Evolutionary conservation across 2,888 invertebrate species (phyloP).

Genomic region (Sarcophaga rosellei): DNA sequence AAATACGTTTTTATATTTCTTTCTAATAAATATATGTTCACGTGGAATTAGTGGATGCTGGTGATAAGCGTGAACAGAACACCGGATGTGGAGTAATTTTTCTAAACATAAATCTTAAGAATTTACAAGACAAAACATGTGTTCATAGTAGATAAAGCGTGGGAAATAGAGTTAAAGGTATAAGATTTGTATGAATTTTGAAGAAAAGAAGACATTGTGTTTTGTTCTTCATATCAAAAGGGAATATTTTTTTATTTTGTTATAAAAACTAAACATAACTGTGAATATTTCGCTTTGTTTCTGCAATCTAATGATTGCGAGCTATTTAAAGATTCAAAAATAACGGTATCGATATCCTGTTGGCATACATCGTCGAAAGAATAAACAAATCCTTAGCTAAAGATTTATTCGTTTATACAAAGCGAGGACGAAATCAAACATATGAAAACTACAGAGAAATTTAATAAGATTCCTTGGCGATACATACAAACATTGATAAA

Average conservation of each 20-base stretch:
- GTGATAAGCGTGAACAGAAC: conserved; percentile 34
- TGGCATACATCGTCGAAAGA: not conserved
- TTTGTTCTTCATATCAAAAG: not conserved
- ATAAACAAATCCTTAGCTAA: not conserved
- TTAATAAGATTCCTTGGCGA: not conserved
- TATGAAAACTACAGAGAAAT: not conserved
- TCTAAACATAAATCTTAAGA: not conserved
- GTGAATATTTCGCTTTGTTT: not conserved
- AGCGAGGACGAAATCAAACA: not conserved
- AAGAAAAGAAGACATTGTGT: not conserved
- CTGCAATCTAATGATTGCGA: not conserved
- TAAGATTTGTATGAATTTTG: not conserved
- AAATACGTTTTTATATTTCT: conserved; percentile 14
- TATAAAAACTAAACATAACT: not conserved
- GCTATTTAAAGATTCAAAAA: not conserved
- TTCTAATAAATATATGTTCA: conserved; percentile 1
- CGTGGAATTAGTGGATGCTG: conserved; percentile 33
- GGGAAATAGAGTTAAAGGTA: conserved; percentile 14
- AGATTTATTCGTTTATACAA: not conserved
- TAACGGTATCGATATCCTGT: not conserved
- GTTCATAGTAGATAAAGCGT: conserved; percentile 29
- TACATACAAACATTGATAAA: not conserved
- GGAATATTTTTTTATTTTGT: not conserved
- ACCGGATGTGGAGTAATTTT: conserved; percentile 45
- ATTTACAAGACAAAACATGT: not conserved